phyloP scores from a whole-genome alignment of 53 echinoderm and acorn worm species.

The Arbacia lixula region DNA sequence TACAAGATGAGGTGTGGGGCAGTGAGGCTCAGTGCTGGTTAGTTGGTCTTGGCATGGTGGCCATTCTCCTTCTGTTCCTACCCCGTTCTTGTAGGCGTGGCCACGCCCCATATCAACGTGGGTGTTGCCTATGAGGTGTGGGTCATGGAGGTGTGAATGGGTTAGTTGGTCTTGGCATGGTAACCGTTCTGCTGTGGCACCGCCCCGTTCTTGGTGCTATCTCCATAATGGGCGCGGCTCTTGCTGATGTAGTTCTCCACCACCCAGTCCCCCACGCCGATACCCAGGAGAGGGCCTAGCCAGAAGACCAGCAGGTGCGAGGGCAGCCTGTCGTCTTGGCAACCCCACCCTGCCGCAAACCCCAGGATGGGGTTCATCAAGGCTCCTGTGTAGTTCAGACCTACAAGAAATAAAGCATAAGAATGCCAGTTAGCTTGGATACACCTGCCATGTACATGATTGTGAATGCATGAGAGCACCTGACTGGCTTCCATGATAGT shows the following conservation, averaged over 20 bases:
- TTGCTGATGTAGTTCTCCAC: conserved; percentile 66
- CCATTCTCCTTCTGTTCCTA: conserved; percentile 35
- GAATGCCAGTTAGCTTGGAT: too few species aligned
- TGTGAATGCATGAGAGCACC: too few species aligned
- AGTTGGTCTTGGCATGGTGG: conserved; percentile 15
- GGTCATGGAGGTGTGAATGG: too few species aligned
- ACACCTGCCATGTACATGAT: too few species aligned
- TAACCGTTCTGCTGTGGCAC: conserved; percentile 37
- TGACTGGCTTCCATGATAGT: too few species aligned
- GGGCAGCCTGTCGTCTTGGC: conserved; percentile 67
- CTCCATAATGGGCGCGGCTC: conserved; percentile 33
- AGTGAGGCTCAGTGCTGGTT: too few species aligned
- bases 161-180: conserved; percentile 15
- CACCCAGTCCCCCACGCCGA: conserved; percentile 65
- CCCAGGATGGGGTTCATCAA: conserved; percentile 94
- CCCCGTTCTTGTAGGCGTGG: too few species aligned
- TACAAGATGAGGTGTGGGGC: background rate
- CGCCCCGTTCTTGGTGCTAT: conserved; percentile 19
- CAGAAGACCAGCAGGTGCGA: conserved; percentile 89
- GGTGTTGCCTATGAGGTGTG: too few species aligned
- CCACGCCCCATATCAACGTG: conserved; percentile 28
- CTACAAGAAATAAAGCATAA: conserved; percentile 35
- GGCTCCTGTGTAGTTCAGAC: conserved; percentile 92
- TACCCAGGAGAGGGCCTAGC: conserved; percentile 83
- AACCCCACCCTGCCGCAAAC: conserved; percentile 86